Base-by-base conservation (phyloP, 2,113 vertebrate genomes). In the Ophiodon elongatus region DNA sequence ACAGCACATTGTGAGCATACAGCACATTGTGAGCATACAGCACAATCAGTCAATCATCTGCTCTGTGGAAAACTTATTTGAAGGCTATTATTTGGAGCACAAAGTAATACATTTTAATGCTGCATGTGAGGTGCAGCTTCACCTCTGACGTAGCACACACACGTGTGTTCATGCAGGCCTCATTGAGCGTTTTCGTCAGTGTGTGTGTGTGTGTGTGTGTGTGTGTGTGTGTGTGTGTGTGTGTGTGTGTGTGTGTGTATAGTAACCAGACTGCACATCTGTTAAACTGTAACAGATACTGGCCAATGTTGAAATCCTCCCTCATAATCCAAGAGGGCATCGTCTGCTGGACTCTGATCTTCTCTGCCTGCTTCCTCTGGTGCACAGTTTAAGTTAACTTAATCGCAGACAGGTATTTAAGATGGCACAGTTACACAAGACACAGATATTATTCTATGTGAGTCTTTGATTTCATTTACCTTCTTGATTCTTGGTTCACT, bases 211-310 rank as follows among this genome's bases (percentile, higher is more conserved):
- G 39, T 11, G 39, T 41, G 10, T 41, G 39, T 41, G 39, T 41
- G 39, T 41, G 39, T 41, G 37, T 41, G 39, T 41, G 39, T 35
- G 37, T 37, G 37, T 43, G 45, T 21, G 15, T 19, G 41, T 43
- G 41, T 14, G 43, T 45, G 43, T 54, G 43, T 80, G 63, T 73
- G 43, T 70, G 39, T 68, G 77, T 56, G 25, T 66, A 31, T 33
- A 64, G 39, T 56, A 79, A 86, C 57, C 88, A 84, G 78, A 82
- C 67, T 35, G 68, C 67, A 59, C 60, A 76, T 91, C 71, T 90
- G 83, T 83, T 91, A 91, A 86, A 82, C 84, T 79, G 63, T 85
- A 86, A 89, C 85, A 85, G 85, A 91, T 66, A 82, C 52, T 43
- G 73, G 63, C 75, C 73, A 83, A 63, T 88, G 85, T 79, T 87